phyloP scores from a whole-genome alignment of 2,113 vertebrate genomes.

The Equus quagga region DNA sequence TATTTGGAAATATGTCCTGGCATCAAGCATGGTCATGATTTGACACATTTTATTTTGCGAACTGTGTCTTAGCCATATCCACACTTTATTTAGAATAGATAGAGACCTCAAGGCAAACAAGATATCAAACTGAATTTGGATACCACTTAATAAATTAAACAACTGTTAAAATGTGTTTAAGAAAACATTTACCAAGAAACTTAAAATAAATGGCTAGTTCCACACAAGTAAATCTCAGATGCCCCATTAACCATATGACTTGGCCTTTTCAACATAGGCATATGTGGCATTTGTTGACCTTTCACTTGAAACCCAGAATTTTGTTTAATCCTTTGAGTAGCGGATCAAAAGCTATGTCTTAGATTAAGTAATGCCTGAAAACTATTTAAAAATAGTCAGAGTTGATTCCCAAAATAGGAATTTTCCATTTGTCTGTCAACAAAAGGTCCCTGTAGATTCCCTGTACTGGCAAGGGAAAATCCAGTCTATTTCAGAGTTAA shows the following conservation, averaged over 20 bases:
- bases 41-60: constrained; percentile 57
- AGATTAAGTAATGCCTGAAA: constrained; percentile 67
- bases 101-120: background rate
- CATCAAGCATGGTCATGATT: constrained; percentile 42
- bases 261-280: background rate
- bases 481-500: constrained; percentile 52
- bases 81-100: constrained; percentile 39
- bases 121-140: background rate
- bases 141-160: background rate
- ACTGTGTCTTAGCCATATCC: background rate
- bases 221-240: constrained; percentile 24
- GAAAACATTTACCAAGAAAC: constrained; percentile 56
- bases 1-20: constrained; percentile 63
- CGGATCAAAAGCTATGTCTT: constrained; percentile 20
- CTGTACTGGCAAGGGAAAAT: constrained; percentile 11
- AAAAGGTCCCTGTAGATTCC: constrained; percentile 61
- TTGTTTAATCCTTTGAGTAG: constrained; percentile 66
- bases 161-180: constrained; percentile 55
- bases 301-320: constrained; percentile 51
- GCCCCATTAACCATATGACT: background rate
- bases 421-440: constrained; percentile 69
- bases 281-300: constrained; percentile 34
- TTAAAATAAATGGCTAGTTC: constrained; percentile 36
- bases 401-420: constrained; percentile 60
- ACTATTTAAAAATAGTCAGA: constrained; percentile 67